Conservation (phyloP, 2,888 invertebrate species). For the Platerodrilus igneus region DNA sequence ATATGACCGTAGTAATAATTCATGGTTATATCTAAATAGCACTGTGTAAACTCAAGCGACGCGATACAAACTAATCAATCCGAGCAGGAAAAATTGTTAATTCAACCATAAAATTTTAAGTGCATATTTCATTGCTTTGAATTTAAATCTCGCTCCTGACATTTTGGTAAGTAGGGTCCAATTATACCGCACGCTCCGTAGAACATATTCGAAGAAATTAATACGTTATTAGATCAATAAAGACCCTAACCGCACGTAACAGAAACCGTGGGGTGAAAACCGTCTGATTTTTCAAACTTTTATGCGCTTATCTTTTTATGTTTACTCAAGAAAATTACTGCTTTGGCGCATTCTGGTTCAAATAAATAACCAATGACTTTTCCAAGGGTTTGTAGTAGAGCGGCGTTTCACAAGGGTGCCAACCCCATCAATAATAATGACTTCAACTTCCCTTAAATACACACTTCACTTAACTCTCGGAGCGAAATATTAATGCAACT, state of each 20-base stretch:
- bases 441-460: constrained; percentile 44
- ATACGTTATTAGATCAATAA: constrained; percentile 21
- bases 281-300: constrained; percentile 12
- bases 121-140: too few species aligned
- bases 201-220: constrained; percentile 21
- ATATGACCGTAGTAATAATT: too few species aligned
- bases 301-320: constrained; percentile 23
- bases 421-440: constrained; percentile 46
- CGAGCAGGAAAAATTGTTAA: too few species aligned
- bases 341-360: constrained; percentile 23
- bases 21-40: too few species aligned
- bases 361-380: constrained; percentile 41
- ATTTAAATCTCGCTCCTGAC: too few species aligned
- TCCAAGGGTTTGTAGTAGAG: constrained; percentile 33
- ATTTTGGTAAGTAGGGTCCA: constrained; percentile 8
- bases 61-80: too few species aligned
- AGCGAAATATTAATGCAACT: constrained; percentile 45
- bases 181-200: constrained; percentile 17
- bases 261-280: constrained; percentile 10
- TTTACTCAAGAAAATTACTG: constrained; percentile 25
- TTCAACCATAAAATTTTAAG: too few species aligned
- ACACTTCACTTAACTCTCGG: constrained; percentile 44
- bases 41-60: too few species aligned
- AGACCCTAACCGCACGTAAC: constrained; percentile 6
- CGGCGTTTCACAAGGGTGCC: constrained; percentile 37